phyloP scores from a whole-genome alignment of 2,797 vertebrate genomes.

The Acanthornis magna region DNA sequence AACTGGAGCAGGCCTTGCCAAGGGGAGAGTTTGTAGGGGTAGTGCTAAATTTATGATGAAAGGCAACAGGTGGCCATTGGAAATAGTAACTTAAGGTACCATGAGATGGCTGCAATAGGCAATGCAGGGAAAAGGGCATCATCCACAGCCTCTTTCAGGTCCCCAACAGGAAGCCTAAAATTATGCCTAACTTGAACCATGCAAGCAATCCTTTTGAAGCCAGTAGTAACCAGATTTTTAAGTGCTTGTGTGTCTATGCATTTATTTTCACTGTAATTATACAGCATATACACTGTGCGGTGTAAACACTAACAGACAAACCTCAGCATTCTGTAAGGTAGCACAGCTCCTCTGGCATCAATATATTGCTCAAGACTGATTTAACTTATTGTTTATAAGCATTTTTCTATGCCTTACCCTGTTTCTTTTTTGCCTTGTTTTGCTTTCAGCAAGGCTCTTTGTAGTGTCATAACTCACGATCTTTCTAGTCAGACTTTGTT shows the following conservation, averaged over 20 bases:
- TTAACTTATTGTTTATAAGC: background rate
- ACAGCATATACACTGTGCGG: background rate
- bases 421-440: slow-evolving; percentile 5
- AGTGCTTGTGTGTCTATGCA: background rate
- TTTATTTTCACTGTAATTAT: background rate
- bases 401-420: background rate
- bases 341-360: background rate
- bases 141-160: background rate
- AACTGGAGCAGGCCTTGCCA: background rate
- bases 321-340: background rate
- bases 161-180: background rate
- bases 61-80: background rate
- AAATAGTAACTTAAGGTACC: background rate
- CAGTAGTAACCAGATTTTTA: background rate
- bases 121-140: background rate
- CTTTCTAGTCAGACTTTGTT: slow-evolving; percentile 45
- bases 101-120: background rate
- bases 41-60: background rate
- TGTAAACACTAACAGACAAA: background rate
- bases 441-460: slow-evolving; percentile 33
- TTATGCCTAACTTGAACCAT: background rate
- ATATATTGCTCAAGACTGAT: background rate
- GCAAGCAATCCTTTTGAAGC: background rate
- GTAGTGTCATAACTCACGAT: slow-evolving; percentile 35
- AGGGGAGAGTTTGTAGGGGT: background rate